Evolutionary conservation across 1,140 invertebrate species (phyloP), one percentile per base, ranked within the genome.

Genomic region (Steinernema khuongi): DNA sequence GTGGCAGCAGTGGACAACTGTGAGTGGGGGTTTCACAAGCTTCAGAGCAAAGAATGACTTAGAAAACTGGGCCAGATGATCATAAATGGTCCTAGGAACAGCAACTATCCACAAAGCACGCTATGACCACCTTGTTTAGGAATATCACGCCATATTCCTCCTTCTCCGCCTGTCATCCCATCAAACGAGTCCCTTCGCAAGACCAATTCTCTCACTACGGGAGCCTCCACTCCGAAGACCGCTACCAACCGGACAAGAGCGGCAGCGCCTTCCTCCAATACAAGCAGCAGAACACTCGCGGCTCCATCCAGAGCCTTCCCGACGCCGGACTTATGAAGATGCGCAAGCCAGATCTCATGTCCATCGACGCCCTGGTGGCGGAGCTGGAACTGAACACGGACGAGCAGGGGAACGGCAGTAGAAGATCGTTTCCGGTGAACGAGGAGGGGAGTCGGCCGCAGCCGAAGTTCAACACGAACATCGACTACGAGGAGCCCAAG

Each of bases 381-480:
- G 82, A 83, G 72, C 60, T 83, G 73, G 82, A 83, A 68, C 66
- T 83, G 31, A 85, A 83, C 70, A 85, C 82, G 14, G 76, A 83
- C 66, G 60, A 70, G n/a, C n/a, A n/a, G 44, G 74, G 70, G 26
- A 67, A 29, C 19, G 17, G 28, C 31, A 11, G 19, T 68, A 2
- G 29, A n/a, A 7, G 74, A 71, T 29, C 74, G 19, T 30, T 60
- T 22, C 76, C 31, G 31, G 31, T 44, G 7, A 1, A 69, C 74
- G 72, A 75, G 73, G 71, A 75, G 11, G 1, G 1, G 14, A 1
- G 28, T 18, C n/a, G 18, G 28, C 30, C 44, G 18, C 19, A 18
- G 19, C 0, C 44, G 66, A 72, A 1, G 19, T 68, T 72, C 28
- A 1, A 18, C 18, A 0, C 14, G 31, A 71, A 72, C 22, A 44